A percentile compares a stretch with the other conserved stretches of the same genome.
Conservation (phyloP, 2,113 vertebrate species). For the Mus spicilegus region DNA sequence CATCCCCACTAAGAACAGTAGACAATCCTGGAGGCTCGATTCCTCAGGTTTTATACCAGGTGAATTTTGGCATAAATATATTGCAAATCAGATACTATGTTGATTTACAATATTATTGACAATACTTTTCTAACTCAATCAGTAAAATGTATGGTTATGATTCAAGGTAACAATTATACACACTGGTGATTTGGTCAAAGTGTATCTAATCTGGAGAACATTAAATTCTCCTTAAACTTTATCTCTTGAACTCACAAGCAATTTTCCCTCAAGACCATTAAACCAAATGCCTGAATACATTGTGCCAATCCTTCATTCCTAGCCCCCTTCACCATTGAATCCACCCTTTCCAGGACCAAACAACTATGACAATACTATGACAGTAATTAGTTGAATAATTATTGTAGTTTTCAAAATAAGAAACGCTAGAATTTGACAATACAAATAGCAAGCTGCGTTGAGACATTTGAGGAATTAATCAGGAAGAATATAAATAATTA, state of each 20-base stretch:
- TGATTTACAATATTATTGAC: not conserved
- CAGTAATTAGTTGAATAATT: conserved; percentile 72
- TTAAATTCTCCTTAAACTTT: conserved; percentile 30
- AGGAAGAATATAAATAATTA: conserved; percentile 73
- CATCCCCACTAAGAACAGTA: not conserved
- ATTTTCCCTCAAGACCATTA: conserved; percentile 37
- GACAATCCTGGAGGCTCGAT: not conserved
- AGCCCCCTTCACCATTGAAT: not conserved
- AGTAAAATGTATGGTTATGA: not conserved
- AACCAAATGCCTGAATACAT: conserved; percentile 38
- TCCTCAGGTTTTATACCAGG: not conserved
- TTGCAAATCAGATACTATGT: not conserved
- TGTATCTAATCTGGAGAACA: not conserved
- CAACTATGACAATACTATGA: conserved; percentile 38
- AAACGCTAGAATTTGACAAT: conserved; percentile 64
- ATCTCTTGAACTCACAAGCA: not conserved
- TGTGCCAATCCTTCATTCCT: not conserved
- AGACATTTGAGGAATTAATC: conserved; percentile 71
- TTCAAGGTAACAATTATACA: not conserved
- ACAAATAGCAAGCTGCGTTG: conserved; percentile 59
- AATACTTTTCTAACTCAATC: conserved; percentile 20
- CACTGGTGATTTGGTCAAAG: conserved; percentile 24
- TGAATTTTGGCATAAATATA: not conserved
- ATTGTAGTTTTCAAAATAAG: conserved; percentile 72
- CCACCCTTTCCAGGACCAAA: conserved; percentile 23